A percentile compares a stretch with the other conserved stretches of the same genome.
phyloP scores from a whole-genome alignment of 2,797 vertebrate species.

The Sebastes alutus region DNA sequence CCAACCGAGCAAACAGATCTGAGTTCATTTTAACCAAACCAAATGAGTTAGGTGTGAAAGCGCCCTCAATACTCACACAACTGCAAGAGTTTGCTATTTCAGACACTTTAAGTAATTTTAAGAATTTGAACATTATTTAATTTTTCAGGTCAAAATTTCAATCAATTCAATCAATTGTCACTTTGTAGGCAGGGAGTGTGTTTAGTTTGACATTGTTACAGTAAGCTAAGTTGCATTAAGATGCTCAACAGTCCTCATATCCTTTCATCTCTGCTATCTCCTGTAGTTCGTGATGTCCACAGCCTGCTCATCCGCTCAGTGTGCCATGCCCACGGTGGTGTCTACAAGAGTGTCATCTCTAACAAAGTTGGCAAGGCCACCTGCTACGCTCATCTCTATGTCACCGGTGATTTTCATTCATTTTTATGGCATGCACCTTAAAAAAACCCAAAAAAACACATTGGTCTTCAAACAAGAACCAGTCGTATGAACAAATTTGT shows the following conservation, averaged over 20 bases:
- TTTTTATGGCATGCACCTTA: background rate
- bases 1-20: too few species aligned
- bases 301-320: slow-evolving; percentile 91
- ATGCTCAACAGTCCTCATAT: background rate
- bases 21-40: too few species aligned
- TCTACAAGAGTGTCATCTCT: slow-evolving; percentile 99
- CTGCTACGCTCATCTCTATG: slow-evolving; percentile 96
- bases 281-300: slow-evolving; percentile 92
- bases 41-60: too few species aligned
- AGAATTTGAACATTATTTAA: background rate
- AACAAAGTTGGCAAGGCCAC: slow-evolving; percentile 99
- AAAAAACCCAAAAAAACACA: background rate
- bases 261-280: background rate
- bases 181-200: background rate
- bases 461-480: background rate
- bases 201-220: background rate
- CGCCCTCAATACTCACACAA: background rate
- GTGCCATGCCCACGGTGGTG: slow-evolving; percentile 91
- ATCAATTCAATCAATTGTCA: background rate
- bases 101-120: background rate
- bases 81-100: background rate
- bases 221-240: background rate
- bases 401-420: slow-evolving; percentile 86
- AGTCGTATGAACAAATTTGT: background rate
- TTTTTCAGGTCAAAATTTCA: background rate